Base-by-base conservation (phyloP, 2,113 vertebrate species). In the Ranitomeya imitator region DNA sequence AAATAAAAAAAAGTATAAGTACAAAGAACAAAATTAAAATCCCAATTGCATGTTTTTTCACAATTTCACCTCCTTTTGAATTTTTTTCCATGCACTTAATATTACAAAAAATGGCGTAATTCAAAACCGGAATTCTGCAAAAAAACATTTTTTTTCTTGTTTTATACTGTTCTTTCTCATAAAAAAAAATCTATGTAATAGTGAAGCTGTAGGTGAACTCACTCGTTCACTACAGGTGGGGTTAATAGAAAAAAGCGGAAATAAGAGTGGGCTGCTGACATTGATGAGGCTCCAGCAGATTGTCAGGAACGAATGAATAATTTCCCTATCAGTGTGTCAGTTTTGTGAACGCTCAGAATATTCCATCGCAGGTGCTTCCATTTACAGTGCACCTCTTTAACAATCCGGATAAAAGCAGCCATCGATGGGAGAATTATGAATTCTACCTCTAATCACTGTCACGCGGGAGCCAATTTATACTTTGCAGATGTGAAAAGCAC, bases 391-490 rank as follows among this genome's bases (percentile, higher is more conserved):
- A 54, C 80, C 71, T 84, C 80, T 65, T 55, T 77, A 83, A 83
- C 80, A 88, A 83, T 74, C 79, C 57, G 18, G 67, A 84, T 88
- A 88, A 83, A 84, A 88, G 80, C 69, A 23, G 79, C 71, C 21
- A 52, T 37, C 57, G 87, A n/a, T 59, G 57, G 69, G 54, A 60
- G 84, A 61, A 83, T 77, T 77, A 54, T 26, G 21, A 77, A 83
- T 88, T 55, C 69, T 57, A 57, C 19, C 71, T 82, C 69, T 65
- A 83, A 83, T 77, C 86, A 83, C 67, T 63, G 79, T 83, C 86
- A 83, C 79, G 63, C 57, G 67, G 69, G 80, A 88, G 55, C 79
- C 79, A 88, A 88, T 88, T 87, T 88, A 88, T 69, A 82, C 78
- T 54, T 67, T 57, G 67, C 86, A 88, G 86, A 88, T 83, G 79